A percentile compares a stretch with the other conserved stretches of the same genome.
These are phyloP conservation scores for Eidolon helvum DNA, from an alignment of 2,113 vertebrate genomes.

Conservation along the genomic window DNA sequence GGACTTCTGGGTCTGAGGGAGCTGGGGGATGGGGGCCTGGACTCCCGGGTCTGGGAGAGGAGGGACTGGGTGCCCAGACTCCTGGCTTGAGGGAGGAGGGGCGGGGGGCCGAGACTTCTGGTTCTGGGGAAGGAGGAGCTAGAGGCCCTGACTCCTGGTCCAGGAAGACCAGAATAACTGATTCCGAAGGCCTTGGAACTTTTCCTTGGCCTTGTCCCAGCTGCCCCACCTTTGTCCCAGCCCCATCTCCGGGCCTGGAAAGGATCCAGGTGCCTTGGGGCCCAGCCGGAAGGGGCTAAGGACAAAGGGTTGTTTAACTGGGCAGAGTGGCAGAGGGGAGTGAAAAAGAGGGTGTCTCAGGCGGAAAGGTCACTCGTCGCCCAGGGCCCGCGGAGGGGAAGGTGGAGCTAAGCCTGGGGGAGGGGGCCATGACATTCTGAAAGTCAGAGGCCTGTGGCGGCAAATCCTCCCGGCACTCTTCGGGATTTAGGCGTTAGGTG, in stretches of 20 bases:
- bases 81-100: background rate
- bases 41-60: background rate
- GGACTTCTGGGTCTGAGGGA: background rate
- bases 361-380: constrained; percentile 72
- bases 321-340: constrained; percentile 23
- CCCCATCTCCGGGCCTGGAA: constrained; percentile 71
- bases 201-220: constrained; percentile 55
- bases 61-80: rapidly evolving
- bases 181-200: background rate
- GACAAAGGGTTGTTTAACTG: constrained; percentile 73
- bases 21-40: too few relatives aligned
- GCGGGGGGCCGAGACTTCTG: background rate
- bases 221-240: constrained; percentile 41
- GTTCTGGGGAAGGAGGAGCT: background rate
- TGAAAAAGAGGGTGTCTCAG: constrained; percentile 55
- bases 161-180: constrained; percentile 6
- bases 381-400: constrained; percentile 31
- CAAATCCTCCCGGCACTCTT: background rate
- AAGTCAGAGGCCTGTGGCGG: background rate
- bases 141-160: background rate
- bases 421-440: background rate
- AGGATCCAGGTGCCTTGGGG: constrained; percentile 57
- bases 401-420: background rate
- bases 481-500: background rate
- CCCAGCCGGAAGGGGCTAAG: constrained; percentile 61